Conservation (phyloP, 2,797 vertebrate species). For the Microctenopoma lineatum region DNA sequence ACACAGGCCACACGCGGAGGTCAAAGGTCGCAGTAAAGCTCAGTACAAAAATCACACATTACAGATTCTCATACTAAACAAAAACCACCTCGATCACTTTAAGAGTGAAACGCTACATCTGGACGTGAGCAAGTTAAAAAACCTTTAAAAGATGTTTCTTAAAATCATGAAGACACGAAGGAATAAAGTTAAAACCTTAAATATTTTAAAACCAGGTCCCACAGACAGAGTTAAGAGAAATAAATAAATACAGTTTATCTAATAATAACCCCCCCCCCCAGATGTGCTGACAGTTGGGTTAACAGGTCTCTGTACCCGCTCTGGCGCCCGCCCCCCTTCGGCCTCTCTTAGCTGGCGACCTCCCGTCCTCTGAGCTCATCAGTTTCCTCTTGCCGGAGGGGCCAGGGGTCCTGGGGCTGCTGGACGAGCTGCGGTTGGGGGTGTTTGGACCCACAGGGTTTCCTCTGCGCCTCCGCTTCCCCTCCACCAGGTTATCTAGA, state of each 20-base stretch:
- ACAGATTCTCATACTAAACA: conserved; percentile 12
- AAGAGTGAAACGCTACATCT: background rate
- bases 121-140: background rate
- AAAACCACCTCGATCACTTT: background rate
- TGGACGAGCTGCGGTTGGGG: conserved; percentile 71
- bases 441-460: conserved; percentile 73
- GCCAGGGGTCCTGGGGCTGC: conserved; percentile 82
- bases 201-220: background rate
- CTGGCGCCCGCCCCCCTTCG: conserved; percentile 84
- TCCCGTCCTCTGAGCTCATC: conserved; percentile 80
- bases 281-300: conserved; percentile 10
- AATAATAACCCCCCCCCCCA: background rate
- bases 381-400: conserved; percentile 92
- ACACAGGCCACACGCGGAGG: background rate
- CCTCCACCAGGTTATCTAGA: conserved; percentile 96
- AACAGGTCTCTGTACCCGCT: conserved; percentile 81
- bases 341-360: conserved; percentile 90
- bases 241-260: background rate
- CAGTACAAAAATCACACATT: conserved; percentile 40
- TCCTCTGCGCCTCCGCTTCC: conserved; percentile 90
- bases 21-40: conserved; percentile 26
- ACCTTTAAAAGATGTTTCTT: background rate
- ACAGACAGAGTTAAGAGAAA: background rate
- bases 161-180: background rate
- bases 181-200: conserved; percentile 6